These are phyloP conservation scores for Eudemis profundana DNA, from an alignment of 2,888 invertebrate species.

Conservation along the genomic window DNA sequence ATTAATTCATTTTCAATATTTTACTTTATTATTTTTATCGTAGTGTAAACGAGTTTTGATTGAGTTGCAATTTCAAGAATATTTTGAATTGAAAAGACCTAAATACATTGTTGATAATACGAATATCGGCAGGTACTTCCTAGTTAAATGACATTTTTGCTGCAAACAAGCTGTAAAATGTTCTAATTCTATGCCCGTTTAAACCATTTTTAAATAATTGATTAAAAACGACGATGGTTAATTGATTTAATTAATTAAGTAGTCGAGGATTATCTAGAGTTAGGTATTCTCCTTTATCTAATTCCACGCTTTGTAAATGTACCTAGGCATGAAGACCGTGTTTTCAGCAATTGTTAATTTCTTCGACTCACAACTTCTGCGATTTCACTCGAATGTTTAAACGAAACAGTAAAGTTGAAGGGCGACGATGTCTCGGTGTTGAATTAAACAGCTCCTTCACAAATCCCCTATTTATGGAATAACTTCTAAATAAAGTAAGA, in stretches of 20 bases:
- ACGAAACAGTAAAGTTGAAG: neutral
- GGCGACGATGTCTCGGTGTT: neutral
- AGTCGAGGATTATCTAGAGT: neutral
- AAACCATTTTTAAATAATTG: too few species aligned
- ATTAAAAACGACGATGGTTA: neutral
- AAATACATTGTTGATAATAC: too few species aligned
- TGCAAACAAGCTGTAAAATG: too few species aligned
- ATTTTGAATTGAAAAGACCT: too few species aligned
- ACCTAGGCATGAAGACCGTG: neutral
- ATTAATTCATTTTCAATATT: neutral
- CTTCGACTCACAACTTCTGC: conserved; percentile 3
- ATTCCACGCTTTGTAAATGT: neutral
- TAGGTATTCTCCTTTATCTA: neutral
- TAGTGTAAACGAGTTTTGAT: neutral
- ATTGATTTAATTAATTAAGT: neutral
- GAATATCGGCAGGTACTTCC: too few species aligned
- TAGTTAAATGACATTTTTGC: too few species aligned
- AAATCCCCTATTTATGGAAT: neutral
- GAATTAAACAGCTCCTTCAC: neutral
- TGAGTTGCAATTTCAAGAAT: neutral
- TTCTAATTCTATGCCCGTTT: too few species aligned
- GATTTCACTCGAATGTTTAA: conserved; percentile 21
- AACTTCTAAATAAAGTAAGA: neutral
- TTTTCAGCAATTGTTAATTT: conserved; percentile 19
- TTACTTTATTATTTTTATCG: neutral